Conservation (phyloP, 2,113 vertebrate species). For the Cacatua alba region DNA sequence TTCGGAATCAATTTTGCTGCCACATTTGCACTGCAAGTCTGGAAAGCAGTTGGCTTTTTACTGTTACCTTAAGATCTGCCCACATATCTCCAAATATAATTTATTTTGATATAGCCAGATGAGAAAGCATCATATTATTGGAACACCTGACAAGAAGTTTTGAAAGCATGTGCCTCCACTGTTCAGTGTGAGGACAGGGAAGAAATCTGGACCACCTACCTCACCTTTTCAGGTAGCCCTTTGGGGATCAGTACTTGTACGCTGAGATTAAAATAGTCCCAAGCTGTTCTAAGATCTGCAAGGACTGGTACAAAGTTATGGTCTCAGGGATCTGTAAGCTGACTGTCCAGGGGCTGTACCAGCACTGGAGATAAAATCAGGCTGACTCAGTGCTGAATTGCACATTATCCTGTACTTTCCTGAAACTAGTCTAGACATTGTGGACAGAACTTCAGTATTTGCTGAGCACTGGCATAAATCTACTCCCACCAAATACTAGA, state of each 20-base stretch:
- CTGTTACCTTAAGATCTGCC: neutral
- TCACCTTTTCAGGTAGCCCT: neutral
- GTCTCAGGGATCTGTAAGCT: neutral
- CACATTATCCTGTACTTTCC: neutral
- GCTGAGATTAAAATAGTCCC: neutral
- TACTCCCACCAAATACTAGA: neutral
- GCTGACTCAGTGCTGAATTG: neutral
- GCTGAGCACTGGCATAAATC: neutral
- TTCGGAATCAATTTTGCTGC: neutral
- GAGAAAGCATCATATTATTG: neutral
- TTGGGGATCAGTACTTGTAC: neutral
- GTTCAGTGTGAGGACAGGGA: neutral
- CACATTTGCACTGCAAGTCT: neutral
- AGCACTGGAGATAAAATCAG: neutral
- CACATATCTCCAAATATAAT: neutral
- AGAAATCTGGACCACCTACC: neutral
- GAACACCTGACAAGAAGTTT: neutral
- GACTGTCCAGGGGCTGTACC: neutral
- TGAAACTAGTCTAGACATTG: neutral
- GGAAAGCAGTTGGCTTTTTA: neutral
- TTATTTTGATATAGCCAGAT: neutral
- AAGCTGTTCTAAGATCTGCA: neutral
- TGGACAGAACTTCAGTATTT: neutral
- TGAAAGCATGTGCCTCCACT: neutral
- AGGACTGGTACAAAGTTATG: neutral